phyloP scores from a whole-genome alignment of 2,888 invertebrate species.

The Andrena flavipes region DNA sequence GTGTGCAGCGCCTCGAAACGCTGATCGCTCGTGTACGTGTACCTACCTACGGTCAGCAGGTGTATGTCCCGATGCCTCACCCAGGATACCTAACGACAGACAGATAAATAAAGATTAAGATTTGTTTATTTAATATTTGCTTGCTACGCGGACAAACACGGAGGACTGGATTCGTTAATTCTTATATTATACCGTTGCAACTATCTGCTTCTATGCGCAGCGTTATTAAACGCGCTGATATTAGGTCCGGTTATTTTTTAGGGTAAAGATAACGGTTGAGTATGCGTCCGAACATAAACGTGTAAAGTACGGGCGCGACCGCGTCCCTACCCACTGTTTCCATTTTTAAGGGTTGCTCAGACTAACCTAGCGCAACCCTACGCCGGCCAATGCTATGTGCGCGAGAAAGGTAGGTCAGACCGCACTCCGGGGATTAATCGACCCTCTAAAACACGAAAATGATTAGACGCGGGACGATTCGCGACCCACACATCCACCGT shows the following conservation, averaged over 20 bases:
- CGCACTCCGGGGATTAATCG: slow-evolving; percentile 47
- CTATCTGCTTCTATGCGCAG: too few species aligned
- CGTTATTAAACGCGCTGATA: slow-evolving; percentile 4
- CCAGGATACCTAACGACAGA: slow-evolving; percentile 88
- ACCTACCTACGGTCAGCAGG: slow-evolving; percentile 90
- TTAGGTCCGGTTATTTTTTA: slow-evolving; percentile 17
- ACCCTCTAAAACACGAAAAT: slow-evolving; percentile 44
- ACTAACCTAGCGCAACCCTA: neutral
- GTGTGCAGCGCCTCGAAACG: slow-evolving; percentile 94
- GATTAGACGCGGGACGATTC: slow-evolving; percentile 41
- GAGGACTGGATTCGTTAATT: too few species aligned
- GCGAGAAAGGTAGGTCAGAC: slow-evolving; percentile 36
- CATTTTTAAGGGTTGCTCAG: slow-evolving; percentile 30
- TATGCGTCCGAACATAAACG: slow-evolving; percentile 5
- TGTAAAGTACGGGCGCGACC: neutral
- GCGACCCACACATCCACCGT: neutral
- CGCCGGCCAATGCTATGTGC: neutral
- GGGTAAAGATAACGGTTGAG: neutral
- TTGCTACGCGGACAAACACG: too few species aligned
- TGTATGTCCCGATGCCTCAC: slow-evolving; percentile 91
- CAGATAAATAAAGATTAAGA: neutral
- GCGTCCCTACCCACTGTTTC: slow-evolving; percentile 5
- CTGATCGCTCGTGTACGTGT: slow-evolving; percentile 93
- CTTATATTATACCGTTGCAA: too few species aligned
- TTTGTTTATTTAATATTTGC: neutral